Evolutionary conservation across 2,113 vertebrate genomes (phyloP).

Genomic region (Cacatua alba): DNA sequence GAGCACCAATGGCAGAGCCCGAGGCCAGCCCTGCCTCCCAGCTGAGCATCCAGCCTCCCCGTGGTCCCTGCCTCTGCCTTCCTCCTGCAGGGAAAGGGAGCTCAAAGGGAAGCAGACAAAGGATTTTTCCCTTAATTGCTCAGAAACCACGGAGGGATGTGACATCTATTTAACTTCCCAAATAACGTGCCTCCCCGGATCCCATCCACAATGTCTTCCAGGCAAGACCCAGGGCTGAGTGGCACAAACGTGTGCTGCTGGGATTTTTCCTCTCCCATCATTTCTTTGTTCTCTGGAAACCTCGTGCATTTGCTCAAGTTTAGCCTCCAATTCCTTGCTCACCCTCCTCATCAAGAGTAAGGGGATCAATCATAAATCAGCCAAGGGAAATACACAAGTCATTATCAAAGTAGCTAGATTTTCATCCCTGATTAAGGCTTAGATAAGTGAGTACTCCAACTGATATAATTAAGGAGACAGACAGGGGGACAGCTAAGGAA

Average conservation of each 20-base stretch:
- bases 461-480: slow-evolving; percentile 45
- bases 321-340: background rate
- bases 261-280: background rate
- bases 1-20: background rate
- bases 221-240: accelerated
- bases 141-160: accelerated
- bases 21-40: background rate
- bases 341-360: background rate
- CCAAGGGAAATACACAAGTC: slow-evolving; percentile 37
- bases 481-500: slow-evolving; percentile 47
- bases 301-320: background rate
- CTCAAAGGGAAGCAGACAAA: background rate
- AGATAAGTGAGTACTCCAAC: slow-evolving; percentile 67
- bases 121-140: background rate
- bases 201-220: background rate
- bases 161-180: background rate
- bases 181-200: background rate
- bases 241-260: background rate
- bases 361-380: slow-evolving; percentile 54
- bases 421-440: slow-evolving; percentile 66
- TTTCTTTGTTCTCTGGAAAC: slow-evolving; percentile 16
- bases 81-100: background rate
- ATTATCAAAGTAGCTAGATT: slow-evolving; percentile 57
- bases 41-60: background rate
- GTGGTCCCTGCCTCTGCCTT: background rate